Percentiles rank a stretch among this genome's conserved stretches.
phyloP scores from a whole-genome alignment of 2,113 vertebrate species.

The Ancistrus triradiatus region DNA sequence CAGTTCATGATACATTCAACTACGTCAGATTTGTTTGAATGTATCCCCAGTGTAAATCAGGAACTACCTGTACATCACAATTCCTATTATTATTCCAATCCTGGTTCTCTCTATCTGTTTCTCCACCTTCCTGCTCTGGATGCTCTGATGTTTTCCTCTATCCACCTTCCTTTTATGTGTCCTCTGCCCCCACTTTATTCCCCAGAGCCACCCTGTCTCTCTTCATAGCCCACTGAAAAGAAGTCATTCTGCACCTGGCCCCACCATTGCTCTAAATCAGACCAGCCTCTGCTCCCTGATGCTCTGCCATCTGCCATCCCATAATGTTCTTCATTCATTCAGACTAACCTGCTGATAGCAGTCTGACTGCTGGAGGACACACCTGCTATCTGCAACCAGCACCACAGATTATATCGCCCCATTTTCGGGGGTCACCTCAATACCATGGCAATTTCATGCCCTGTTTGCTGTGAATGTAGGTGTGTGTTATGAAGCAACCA shows the following conservation, averaged over 20 bases:
- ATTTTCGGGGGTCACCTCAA: conserved; percentile 22
- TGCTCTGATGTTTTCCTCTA: background rate
- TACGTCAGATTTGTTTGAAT: too few species aligned
- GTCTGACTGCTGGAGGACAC: conserved; percentile 5
- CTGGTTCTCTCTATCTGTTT: background rate
- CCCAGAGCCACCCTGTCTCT: conserved; percentile 21
- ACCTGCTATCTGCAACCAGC: conserved; percentile 16
- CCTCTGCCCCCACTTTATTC: background rate
- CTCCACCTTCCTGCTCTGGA: background rate
- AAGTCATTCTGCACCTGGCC: conserved; percentile 29
- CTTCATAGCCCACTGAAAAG: conserved; percentile 28
- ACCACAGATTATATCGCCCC: conserved; percentile 6
- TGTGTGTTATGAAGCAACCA: background rate
- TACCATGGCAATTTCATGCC: conserved; percentile 22
- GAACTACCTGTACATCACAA: too few species aligned
- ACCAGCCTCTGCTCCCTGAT: conserved; percentile 27
- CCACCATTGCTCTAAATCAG: conserved; percentile 37
- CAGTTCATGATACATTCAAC: too few species aligned
- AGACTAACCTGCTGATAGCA: conserved; percentile 24
- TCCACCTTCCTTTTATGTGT: background rate
- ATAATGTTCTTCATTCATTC: conserved; percentile 33
- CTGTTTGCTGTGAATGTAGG: conserved; percentile 16
- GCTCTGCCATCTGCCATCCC: conserved; percentile 33
- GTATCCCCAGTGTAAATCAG: too few species aligned
- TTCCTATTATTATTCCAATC: too few species aligned